These are phyloP conservation scores for Acanthurus tractus DNA, from an alignment of 2,797 vertebrate genomes.

Conservation along the genomic window DNA sequence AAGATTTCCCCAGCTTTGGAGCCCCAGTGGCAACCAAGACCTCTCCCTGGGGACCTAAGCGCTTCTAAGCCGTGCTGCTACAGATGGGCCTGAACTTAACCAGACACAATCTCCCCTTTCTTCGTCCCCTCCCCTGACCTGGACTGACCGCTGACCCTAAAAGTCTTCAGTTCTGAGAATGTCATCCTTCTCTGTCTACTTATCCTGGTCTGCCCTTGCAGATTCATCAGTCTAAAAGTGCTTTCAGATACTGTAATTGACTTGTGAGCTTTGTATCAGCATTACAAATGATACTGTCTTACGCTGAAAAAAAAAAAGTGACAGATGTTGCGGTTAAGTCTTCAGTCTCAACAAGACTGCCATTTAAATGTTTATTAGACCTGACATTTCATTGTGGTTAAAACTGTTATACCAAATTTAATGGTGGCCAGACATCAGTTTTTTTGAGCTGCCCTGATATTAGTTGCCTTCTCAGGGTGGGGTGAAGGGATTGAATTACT, in stretches of 20 bases:
- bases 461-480: slow-evolving; percentile 86
- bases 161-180: slow-evolving; percentile 76
- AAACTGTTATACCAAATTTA: slow-evolving; percentile 82
- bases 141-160: slow-evolving; percentile 82
- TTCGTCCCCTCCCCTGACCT: slow-evolving; percentile 60
- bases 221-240: slow-evolving; percentile 75
- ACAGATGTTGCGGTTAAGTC: slow-evolving; percentile 55
- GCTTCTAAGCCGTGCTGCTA: slow-evolving; percentile 88
- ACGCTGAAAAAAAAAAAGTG: slow-evolving; percentile 40
- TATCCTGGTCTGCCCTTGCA: slow-evolving; percentile 63
- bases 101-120: slow-evolving; percentile 66
- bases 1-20: slow-evolving; percentile 99
- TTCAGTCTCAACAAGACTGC: slow-evolving; percentile 49
- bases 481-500: slow-evolving; percentile 72
- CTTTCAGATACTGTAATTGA: slow-evolving; percentile 76
- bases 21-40: slow-evolving; percentile 93
- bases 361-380: slow-evolving; percentile 68
- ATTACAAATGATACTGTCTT: slow-evolving; percentile 62
- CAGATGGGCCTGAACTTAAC: slow-evolving; percentile 59
- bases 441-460: slow-evolving; percentile 81
- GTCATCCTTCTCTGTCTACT: slow-evolving; percentile 68
- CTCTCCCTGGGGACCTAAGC: slow-evolving; percentile 98
- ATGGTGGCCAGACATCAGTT: slow-evolving; percentile 73
- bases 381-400: slow-evolving; percentile 78
- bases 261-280: slow-evolving; percentile 74